Base-by-base conservation (phyloP, 1,140 invertebrate species). In the Bombus superbus region DNA sequence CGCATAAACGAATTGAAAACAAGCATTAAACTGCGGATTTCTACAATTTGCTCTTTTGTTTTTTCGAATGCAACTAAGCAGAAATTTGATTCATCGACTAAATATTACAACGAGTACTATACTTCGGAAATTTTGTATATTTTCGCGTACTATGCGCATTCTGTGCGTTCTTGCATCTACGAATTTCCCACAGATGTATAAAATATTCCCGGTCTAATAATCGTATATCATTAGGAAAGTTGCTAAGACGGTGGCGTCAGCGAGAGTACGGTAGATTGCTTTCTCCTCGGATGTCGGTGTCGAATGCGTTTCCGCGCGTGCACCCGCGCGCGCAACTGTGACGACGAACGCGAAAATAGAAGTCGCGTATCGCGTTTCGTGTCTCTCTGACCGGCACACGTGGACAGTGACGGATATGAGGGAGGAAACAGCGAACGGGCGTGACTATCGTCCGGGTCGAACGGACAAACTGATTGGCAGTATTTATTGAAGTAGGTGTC, bases 401-500 rank as follows among this genome's bases (percentile, higher is more conserved):
- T n/a, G 25, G 53, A 28, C 9, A 13, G 38, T n/a, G 59, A 78
- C 15, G 28, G 15, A 38, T 35, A 44, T 6, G 32, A 5, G 6
- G n/a, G 25, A 13, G 32, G 11, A 35, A 77, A 68, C 73, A 83
- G 0, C 44, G n/a, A 81, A 71, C 68, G 15, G 44, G 78, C 77
- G 77, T 68, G 64, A 79, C 78, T 47, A 57, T 42, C 9, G 9
- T 53, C 32, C n/a, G 32, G 28, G 62, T 18, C 57, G 59, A 77
- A 83, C 81, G 15, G 28, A 62, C 28, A 62, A 62, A 62, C 15
- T 35, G 83, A 83, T 88, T 90, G 93, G 91, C 93, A 94, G 92
- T 94, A 92, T 94, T 94, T 91, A 95, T 94, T 94, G 94, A 95
- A 94, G 93, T 94, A 95, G 94, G 92, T 94, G 90, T 93, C 93